These are phyloP conservation scores for Siniperca scherzeri DNA, from an alignment of 2,797 vertebrate species.

Conservation along the genomic window DNA sequence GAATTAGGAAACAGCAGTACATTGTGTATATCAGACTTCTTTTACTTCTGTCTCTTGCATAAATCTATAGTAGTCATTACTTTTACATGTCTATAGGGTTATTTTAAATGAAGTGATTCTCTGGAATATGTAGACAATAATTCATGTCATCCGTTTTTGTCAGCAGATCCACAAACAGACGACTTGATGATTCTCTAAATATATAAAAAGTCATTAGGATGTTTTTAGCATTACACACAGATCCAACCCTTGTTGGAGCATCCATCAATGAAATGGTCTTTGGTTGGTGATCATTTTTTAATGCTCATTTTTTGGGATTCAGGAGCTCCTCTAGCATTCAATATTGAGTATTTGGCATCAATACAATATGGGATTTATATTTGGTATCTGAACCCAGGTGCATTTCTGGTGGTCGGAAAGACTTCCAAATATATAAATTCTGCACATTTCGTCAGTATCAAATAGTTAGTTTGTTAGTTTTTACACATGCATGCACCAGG, in stretches of 20 bases:
- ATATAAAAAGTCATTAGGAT: background rate
- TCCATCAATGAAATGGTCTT: background rate
- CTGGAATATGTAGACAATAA: conserved; percentile 30
- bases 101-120: conserved; percentile 68
- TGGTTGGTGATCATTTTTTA: conserved; percentile 36
- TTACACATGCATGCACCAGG: background rate
- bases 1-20: conserved; percentile 43
- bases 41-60: conserved; percentile 40
- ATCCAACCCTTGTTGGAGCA: background rate
- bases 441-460: background rate
- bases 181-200: background rate
- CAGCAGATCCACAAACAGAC: conserved; percentile 10
- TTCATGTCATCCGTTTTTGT: background rate
- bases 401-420: background rate
- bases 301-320: conserved; percentile 49
- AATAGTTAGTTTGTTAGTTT: background rate
- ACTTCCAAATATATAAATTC: conserved; percentile 11
- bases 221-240: background rate
- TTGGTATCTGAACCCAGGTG: conserved; percentile 2
- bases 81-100: conserved; percentile 55
- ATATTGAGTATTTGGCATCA: conserved; percentile 43
- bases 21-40: background rate
- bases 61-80: conserved; percentile 69
- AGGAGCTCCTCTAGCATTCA: conserved; percentile 21
- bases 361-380: conserved; percentile 36